Conservation (phyloP, 2,888 invertebrate species). For the Andrena trimmerana region DNA sequence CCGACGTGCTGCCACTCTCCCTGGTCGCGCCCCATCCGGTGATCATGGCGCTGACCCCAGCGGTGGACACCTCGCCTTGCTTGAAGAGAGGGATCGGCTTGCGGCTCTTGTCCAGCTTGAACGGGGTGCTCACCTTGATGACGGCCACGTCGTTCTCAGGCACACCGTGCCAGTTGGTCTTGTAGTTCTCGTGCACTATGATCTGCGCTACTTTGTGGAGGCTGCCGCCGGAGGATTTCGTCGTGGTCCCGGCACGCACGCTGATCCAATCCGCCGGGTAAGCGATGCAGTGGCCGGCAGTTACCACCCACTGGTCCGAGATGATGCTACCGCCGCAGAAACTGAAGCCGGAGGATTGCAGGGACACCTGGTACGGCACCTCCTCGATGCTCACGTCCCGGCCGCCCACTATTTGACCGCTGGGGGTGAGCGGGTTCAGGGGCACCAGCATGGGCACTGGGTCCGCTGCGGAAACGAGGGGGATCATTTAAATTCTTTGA, state of each 20-base stretch:
- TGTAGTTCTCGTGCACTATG: slow-evolving; percentile 64
- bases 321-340: slow-evolving; percentile 87
- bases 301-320: slow-evolving; percentile 86
- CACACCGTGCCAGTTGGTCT: slow-evolving; percentile 48
- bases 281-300: slow-evolving; percentile 87
- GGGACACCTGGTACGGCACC: slow-evolving; percentile 71
- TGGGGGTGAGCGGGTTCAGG: slow-evolving; percentile 23
- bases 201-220: slow-evolving; percentile 43
- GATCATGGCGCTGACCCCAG: slow-evolving; percentile 59
- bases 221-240: slow-evolving; percentile 75
- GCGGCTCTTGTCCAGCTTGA: slow-evolving; percentile 85
- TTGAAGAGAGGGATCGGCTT: slow-evolving; percentile 85
- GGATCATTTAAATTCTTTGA: no score
- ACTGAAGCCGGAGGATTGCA: slow-evolving; percentile 83
- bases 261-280: slow-evolving; percentile 38
- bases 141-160: slow-evolving; percentile 86
- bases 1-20: slow-evolving; percentile 31
- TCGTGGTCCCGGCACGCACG: slow-evolving; percentile 80
- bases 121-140: slow-evolving; percentile 85
- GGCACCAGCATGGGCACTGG: not conserved
- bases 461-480: slow-evolving; percentile 15
- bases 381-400: slow-evolving; percentile 57
- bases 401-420: slow-evolving; percentile 66
- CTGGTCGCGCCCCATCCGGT: slow-evolving; percentile 75
- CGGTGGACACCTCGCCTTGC: slow-evolving; percentile 66